Evolutionary conservation across 2,113 vertebrate species (phyloP), one percentile per base, ranked within the genome.

Genomic region (Malaclemys terrapin): DNA sequence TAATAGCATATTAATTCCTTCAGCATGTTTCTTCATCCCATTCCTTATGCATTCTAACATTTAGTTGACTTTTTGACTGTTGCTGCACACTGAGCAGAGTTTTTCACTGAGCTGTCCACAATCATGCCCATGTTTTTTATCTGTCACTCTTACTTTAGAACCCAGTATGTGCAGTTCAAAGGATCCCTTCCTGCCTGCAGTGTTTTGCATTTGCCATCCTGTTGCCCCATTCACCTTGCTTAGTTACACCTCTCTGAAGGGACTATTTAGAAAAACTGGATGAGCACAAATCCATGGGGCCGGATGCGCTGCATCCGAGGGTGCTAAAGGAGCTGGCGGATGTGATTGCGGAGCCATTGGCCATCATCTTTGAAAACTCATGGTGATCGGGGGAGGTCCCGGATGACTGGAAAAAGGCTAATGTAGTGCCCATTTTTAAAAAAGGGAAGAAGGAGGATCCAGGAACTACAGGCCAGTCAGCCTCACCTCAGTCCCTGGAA

Each of bases 21-120:
- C 69, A 42, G n/a, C 14, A n/a, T 75, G 22, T 75, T 38, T 75
- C n/a, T 75, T 42, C 20, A 24, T 95, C 90, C 90, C 57, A 59
- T 93, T 91, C 86, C 86, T 86, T 91, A 85, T 92, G 79, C 92
- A 93, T 65, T n/a, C 94, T 93, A 92, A 84, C 92, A 93, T 90
- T 96, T 94, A 95, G 95, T 96, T 88, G 91, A 47, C 59, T 97
- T 79, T 69, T 45, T 95, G 92, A 31, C 91, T 95, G 84, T 83
- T 69, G 1, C 87, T 95, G 94, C 82, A 86, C 93, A 91, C 94
- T 95, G 93, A 92, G 89, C 85, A 83, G 83, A 88, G 42, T 54
- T 95, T 96, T 96, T 88, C 84, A 75, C 90, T 92, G 29, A 29
- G 22, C 81, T 95, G 80, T 87, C 85, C 90, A 79, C 90, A 94